phyloP scores from a whole-genome alignment of 30 jellyfish, hydroid and myxozoan species.

The Hydra vulgaris region DNA sequence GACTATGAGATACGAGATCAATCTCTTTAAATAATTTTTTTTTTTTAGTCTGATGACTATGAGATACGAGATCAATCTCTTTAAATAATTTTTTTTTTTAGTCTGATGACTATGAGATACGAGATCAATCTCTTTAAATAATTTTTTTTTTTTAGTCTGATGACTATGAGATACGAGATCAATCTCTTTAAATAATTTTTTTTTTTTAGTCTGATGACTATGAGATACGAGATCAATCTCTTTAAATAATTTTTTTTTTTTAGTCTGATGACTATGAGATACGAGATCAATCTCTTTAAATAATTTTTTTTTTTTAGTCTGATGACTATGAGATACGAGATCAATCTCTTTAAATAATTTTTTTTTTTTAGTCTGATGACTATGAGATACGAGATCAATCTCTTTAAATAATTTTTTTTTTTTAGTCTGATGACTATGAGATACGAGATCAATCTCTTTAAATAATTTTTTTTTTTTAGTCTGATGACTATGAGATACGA shows the following conservation, averaged over 20 bases:
- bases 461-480: slow-evolving; percentile 36
- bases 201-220: slow-evolving; percentile 60
- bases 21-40: no score
- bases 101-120: slow-evolving; percentile 76
- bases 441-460: slow-evolving; percentile 46
- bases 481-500: slow-evolving; percentile 70
- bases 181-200: no score
- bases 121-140: no score
- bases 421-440: slow-evolving; percentile 77
- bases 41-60: slow-evolving; percentile 62
- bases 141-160: slow-evolving; percentile 48
- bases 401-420: no score
- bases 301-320: slow-evolving; percentile 37
- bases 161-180: slow-evolving; percentile 63
- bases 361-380: slow-evolving; percentile 51
- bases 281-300: slow-evolving; percentile 49
- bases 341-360: no score
- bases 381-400: slow-evolving; percentile 60
- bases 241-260: no score
- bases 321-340: slow-evolving; percentile 71
- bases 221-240: slow-evolving; percentile 55
- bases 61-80: slow-evolving; percentile 57
- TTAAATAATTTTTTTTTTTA: slow-evolving; percentile 19
- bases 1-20: slow-evolving; percentile 66
- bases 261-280: slow-evolving; percentile 79